Evolutionary conservation across 2,797 vertebrate genomes (phyloP).

Genomic region (Bradypodion ventrale): DNA sequence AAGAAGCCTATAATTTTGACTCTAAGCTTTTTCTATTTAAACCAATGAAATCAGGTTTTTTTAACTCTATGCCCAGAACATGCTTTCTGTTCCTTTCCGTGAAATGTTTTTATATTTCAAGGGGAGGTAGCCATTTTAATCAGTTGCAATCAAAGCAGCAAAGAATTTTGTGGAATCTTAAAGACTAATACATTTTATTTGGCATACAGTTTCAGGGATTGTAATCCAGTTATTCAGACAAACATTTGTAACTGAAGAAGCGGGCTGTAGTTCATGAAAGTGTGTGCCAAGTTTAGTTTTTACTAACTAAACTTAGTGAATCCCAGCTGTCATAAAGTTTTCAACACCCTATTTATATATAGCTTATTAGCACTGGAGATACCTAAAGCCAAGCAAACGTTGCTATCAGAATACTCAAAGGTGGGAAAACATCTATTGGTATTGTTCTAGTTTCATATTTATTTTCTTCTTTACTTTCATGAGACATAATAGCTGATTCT

Average conservation of each 20-base stretch:
- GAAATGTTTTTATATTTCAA: background rate
- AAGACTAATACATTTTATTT: too few relatives aligned
- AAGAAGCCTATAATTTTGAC: background rate
- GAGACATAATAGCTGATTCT: background rate
- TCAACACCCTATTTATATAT: background rate
- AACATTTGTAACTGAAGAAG: too few relatives aligned
- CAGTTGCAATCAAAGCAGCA: too few relatives aligned
- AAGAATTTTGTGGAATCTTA: too few relatives aligned
- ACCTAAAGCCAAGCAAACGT: background rate
- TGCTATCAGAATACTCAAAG: background rate
- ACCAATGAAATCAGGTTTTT: background rate
- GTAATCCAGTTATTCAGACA: too few relatives aligned
- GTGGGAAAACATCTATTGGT: background rate
- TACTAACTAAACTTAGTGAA: background rate
- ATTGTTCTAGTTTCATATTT: conserved; percentile 15
- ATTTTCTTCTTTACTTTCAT: background rate
- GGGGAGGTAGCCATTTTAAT: too few relatives aligned
- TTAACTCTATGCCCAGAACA: background rate
- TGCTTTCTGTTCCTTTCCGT: background rate
- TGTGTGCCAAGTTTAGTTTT: background rate
- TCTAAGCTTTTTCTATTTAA: conserved; percentile 3
- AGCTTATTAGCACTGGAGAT: background rate
- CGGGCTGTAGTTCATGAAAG: too few relatives aligned
- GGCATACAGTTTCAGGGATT: too few relatives aligned
- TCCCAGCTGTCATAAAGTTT: background rate